Evolutionary conservation across 92 coral and sea anemone species (phyloP).

Genomic region (Pocillopora meandrina): DNA sequence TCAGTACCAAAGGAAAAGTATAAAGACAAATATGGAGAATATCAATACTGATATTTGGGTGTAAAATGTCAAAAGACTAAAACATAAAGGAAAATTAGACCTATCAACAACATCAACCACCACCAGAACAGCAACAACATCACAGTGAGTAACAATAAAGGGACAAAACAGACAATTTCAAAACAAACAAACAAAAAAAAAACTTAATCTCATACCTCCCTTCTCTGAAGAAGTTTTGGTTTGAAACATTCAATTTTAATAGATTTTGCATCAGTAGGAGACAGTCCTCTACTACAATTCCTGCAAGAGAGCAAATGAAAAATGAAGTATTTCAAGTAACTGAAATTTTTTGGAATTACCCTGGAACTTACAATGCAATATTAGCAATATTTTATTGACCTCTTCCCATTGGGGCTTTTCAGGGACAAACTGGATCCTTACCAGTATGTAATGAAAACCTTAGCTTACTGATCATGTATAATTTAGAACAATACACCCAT

Average conservation of each 20-base stretch:
- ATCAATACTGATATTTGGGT: too few species aligned
- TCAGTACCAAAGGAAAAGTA: too few species aligned
- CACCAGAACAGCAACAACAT: not conserved
- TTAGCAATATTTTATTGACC: too few species aligned
- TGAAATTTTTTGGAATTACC: too few species aligned
- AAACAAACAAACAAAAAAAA: not conserved
- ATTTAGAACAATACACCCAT: too few species aligned
- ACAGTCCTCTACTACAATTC: constrained; percentile 97
- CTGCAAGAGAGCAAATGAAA: constrained; percentile 32
- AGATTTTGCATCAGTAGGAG: constrained; percentile 87
- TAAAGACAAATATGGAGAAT: too few species aligned
- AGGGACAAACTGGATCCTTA: too few species aligned
- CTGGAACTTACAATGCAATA: too few species aligned
- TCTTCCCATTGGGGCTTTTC: too few species aligned
- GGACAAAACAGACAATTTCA: too few species aligned
- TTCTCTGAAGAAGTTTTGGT: constrained; percentile 98
- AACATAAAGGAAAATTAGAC: not conserved
- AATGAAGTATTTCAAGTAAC: not conserved
- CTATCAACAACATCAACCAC: not conserved
- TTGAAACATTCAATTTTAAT: constrained; percentile 88
- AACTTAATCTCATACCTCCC: constrained; percentile 76
- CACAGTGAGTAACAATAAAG: not conserved
- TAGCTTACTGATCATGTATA: too few species aligned
- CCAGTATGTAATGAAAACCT: too few species aligned
- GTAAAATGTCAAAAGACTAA: not conserved